Evolutionary conservation across 1,140 invertebrate genomes (phyloP), one percentile per base, ranked within the genome.

Genomic region (Panagrolaimus sp.): DNA sequence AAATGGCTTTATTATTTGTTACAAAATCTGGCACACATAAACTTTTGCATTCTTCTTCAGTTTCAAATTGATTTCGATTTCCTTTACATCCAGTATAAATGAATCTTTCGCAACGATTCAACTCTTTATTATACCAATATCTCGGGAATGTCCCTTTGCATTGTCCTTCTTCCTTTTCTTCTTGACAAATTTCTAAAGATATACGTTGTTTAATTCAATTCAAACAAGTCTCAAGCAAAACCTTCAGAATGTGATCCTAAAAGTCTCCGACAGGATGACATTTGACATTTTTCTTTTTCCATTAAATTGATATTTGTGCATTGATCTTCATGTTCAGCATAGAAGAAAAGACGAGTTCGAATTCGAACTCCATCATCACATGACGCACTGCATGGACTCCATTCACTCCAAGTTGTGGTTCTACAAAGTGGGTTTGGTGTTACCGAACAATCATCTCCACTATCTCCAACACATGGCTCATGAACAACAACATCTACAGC

Each of bases 361-460:
- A 83, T 77, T 48, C 87, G 85, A 6, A 88, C 78, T 0, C 91
- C 90, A 17, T 87, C 84, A 0, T 89, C 90, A 78, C 91, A 90
- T 47, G 89, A 87, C 7, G 88, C 88, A 72, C 90, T 89, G 83
- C 91, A 91, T 45, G 88, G 85, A 43, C 90, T 88, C 91, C 91
- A 90, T 68, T 91, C 88, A 14, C 88, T 87, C 90, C 92, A 94
- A 74, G 90, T 91, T 12, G 90, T 88, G 89, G 80, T 83, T 46
- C 75, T 65, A 66, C 81, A 83, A 8, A 82, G 47, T 10, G 81
- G 81, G 71, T 83, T 76, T 1, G 80, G 75, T 28, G 74, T 77
- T 10, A 83, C 72, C 9, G 72, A 77, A 65, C 80, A 82, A 64
- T 82, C 80, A 21, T 75, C 71, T 10, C 80, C 80, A 52, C 76